Evolutionary conservation across 2,888 invertebrate genomes (phyloP).

Genomic region (Melinaea menophilus): DNA sequence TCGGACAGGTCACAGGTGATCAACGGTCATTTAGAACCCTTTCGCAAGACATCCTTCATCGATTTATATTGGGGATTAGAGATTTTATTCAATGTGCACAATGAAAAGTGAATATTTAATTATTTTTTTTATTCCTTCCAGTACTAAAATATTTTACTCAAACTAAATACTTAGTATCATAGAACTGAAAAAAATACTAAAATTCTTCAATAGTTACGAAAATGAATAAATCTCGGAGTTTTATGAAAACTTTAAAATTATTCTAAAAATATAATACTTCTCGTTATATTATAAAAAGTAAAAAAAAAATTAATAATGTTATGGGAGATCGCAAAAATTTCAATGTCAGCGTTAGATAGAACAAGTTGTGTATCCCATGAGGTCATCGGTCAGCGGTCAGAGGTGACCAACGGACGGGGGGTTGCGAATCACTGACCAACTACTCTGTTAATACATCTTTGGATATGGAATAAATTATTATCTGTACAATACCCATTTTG

Average conservation of each 20-base stretch:
- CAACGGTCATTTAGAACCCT: constrained; percentile 65
- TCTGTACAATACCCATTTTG: too few species aligned
- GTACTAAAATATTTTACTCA: too few species aligned
- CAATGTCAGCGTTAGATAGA: constrained; percentile 43
- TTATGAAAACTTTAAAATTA: too few species aligned
- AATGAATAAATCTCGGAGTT: too few species aligned
- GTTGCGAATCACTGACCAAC: constrained; percentile 38
- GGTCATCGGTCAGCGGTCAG: constrained; percentile 60
- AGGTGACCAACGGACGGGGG: constrained; percentile 71
- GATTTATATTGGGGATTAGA: constrained; percentile 10
- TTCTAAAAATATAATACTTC: too few species aligned
- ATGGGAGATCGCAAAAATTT: constrained; percentile 34
- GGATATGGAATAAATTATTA: too few species aligned
- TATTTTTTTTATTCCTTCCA: too few species aligned
- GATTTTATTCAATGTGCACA: constrained; percentile 26
- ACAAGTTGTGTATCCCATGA: constrained; percentile 69
- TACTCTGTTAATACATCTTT: too few species aligned
- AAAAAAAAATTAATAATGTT: constrained; percentile 6
- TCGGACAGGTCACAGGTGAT: constrained; percentile 69
- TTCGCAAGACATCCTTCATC: constrained; percentile 36
- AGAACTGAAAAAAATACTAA: too few species aligned
- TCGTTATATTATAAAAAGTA: too few species aligned
- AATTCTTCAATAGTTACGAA: too few species aligned
- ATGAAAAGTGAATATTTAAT: neutral
- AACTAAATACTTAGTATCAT: too few species aligned